These are phyloP conservation scores for Chascanopsetta lugubris DNA, from an alignment of 2,113 vertebrate species.

Conservation along the genomic window DNA sequence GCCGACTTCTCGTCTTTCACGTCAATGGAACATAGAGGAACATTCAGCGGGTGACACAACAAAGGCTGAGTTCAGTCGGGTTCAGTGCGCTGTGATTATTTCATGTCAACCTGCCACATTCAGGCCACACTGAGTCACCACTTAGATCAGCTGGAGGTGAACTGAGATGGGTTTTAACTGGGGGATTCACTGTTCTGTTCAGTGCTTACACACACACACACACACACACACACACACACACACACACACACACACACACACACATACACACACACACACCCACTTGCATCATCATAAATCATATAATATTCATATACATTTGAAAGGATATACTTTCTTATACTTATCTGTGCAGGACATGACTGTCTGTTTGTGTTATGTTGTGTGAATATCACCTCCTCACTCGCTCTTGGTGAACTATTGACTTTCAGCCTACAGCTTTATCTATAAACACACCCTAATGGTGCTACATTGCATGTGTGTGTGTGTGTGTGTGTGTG, in stretches of 20 bases:
- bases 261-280: no score
- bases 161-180: not conserved
- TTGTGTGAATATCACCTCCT: conserved; percentile 27
- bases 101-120: not conserved
- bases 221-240: no score
- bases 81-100: not conserved
- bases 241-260: no score
- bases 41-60: not conserved
- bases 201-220: not conserved
- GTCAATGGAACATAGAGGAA: not conserved
- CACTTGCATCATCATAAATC: no score
- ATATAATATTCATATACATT: no score
- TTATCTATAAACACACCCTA: conserved; percentile 49
- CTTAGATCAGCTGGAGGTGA: not conserved
- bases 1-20: no score
- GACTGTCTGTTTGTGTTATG: conserved; percentile 2
- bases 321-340: no score
- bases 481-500: not conserved
- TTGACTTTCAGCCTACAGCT: conserved; percentile 41
- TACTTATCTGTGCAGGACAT: not conserved
- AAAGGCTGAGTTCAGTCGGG: not conserved
- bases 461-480: conserved; percentile 3
- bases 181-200: not conserved
- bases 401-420: conserved; percentile 7
- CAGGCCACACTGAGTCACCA: not conserved